A percentile compares a stretch with the other conserved stretches of the same genome.
Conservation (phyloP, 2,888 invertebrate species). For the Dryocosmus kuriphilus region DNA sequence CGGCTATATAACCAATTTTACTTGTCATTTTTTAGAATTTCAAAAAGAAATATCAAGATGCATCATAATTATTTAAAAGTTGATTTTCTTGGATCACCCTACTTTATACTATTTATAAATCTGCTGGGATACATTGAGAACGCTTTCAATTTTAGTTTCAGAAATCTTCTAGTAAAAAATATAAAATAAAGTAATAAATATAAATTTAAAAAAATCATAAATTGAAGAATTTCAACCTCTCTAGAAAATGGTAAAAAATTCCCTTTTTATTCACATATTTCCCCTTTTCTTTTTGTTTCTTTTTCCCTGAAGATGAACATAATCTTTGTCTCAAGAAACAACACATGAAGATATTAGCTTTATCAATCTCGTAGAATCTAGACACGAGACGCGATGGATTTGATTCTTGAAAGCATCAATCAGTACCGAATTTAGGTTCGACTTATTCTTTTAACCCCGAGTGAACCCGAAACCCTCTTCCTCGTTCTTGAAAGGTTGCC, state of each 20-base stretch:
- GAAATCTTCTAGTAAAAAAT: no score
- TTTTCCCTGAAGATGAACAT: neutral
- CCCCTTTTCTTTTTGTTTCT: neutral
- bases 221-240: neutral
- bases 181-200: neutral
- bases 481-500: neutral
- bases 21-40: no score
- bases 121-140: no score
- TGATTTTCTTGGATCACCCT: no score
- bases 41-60: no score
- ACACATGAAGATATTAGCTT: neutral
- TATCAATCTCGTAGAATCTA: neutral
- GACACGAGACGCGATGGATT: neutral
- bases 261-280: neutral
- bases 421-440: neutral
- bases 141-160: no score
- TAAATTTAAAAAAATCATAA: neutral
- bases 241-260: neutral
- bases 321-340: neutral
- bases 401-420: constrained; percentile 4
- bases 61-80: no score
- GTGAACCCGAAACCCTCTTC: neutral
- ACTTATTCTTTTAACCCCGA: neutral
- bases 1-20: no score
- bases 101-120: no score